Evolutionary conservation across 2,888 invertebrate genomes (phyloP), one percentile per base, ranked within the genome.

Genomic region (Aricia artaxerxes): DNA sequence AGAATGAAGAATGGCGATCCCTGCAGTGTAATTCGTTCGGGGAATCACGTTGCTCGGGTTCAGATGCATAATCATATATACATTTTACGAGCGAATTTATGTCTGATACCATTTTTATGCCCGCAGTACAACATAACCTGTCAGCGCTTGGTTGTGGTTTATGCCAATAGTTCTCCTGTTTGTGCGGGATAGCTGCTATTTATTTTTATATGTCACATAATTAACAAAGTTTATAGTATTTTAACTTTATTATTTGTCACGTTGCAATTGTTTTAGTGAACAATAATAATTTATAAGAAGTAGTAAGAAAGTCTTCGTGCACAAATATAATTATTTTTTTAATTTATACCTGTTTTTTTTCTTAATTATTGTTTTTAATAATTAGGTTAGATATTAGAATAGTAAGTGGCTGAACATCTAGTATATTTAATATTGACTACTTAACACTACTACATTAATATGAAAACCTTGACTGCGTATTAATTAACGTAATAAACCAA

Each of bases 41-140:
- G 73, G 83, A 86, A 86, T 86, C 86, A 85, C 85, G 84, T 82
- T 81, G 80, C 80, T 77, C 78, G 82, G 81, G 85, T 84, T 85
- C 84, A 81, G 83, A 83, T 85, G 84, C 84, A 85, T 84, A 85
- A 86, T 86, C 84, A 84, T 85, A 85, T 87, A 82, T 85, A 86
- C 85, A 83, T 86, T 88, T 88, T 87, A 85, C 81, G 85, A 82
- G 82, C 75, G 82, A 84, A 82, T 85, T 88, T 88, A 85, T 85
- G 87, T 83, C 86, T 85, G 84, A 85, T 87, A 87, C 87, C 87
- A 85, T 87, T 87, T 90, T 90, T 89, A 90, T 84, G 84, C 82
- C 83, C 84, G 81, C 79, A 81, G 81, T 82, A 83, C 81, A 83
- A 82, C 80, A 82, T 85, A 85, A 85, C 83, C 81, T 86, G 84